Evolutionary conservation across 2,888 invertebrate genomes (phyloP).

Genomic region (Nasonovia ribisnigri): DNA sequence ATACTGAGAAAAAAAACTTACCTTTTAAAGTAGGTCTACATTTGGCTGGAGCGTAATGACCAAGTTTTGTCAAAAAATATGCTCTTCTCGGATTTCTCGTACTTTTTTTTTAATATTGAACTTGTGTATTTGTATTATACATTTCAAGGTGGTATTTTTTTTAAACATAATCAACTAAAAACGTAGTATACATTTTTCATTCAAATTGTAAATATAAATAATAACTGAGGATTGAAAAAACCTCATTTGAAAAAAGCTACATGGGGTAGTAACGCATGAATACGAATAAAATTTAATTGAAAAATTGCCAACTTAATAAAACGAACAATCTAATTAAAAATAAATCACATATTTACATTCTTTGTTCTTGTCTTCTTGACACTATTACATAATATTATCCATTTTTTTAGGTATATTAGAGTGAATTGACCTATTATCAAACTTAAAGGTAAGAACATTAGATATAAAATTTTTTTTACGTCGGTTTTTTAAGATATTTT

Average conservation of each 20-base stretch:
- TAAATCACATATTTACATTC: not conserved
- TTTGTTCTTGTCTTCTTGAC: not conserved
- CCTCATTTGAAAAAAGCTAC: not conserved
- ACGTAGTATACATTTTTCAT: not conserved
- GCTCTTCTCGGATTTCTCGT: not conserved
- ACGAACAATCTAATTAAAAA: not conserved
- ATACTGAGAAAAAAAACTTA: not conserved
- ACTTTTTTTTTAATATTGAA: not conserved
- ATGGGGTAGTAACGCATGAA: not conserved
- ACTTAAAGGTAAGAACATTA: not conserved
- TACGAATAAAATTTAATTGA: not conserved
- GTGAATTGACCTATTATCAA: not conserved
- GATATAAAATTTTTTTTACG: not conserved
- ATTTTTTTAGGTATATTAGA: not conserved
- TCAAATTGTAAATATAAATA: not conserved
- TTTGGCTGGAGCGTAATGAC: not conserved
- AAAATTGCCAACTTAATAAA: not conserved
- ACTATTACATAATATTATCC: not conserved
- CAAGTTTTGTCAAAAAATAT: not conserved
- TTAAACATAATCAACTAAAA: not conserved
- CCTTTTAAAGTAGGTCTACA: not conserved
- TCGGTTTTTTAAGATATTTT: not conserved
- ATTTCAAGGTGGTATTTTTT: not conserved
- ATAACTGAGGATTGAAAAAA: not conserved
- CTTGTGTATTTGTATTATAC: not conserved